Evolutionary conservation across 2,113 vertebrate genomes (phyloP), one percentile per base, ranked within the genome.

Genomic region (Alces alces): DNA sequence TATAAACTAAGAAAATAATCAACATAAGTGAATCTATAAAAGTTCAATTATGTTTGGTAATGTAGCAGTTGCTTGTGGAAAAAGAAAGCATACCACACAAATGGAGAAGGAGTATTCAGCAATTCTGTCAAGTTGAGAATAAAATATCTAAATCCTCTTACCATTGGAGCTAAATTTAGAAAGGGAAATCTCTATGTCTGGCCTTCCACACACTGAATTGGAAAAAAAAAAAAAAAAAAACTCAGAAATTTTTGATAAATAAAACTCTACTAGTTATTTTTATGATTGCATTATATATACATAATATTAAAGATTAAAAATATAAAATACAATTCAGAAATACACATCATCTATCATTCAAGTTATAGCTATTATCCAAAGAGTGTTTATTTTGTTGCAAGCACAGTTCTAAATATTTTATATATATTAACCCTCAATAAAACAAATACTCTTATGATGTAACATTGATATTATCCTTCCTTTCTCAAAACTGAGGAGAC

Each of bases 151-250:
- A 94, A 80, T 84, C 57, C 23, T 88, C 60, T 93, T 94, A 14
- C 54, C 33, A 13, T 27, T 83, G 54, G 36, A 86, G 43, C n/a
- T 96, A 96, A 97, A 66, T 86, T 95, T 91, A 70, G 91, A 73
- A 95, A 94, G 80, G 6, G 83, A 96, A 95, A 94, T 86, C 61
- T 97, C 66, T 58, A 92, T 25, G 9, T 66, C 54, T 95, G 79
- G 14, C 45, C 7, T 93, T 76, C 76, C 7, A 83, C 12, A 2
- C n/a, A 87, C 25, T 43, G 66, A 92, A 89, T 91, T 94, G 50
- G 93, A 96, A 97, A 96, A 87, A 33, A 94, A 97, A 98, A 91
- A n/a, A n/a, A 45, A 47, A 47, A 16, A 87, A 61, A 95, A 86
- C 43, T 30, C 39, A 78, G 21, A 55, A 15, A 70, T 12, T 70